Evolutionary conservation across 2,797 vertebrate genomes (phyloP).

Genomic region (Atherinosoma microstoma): DNA sequence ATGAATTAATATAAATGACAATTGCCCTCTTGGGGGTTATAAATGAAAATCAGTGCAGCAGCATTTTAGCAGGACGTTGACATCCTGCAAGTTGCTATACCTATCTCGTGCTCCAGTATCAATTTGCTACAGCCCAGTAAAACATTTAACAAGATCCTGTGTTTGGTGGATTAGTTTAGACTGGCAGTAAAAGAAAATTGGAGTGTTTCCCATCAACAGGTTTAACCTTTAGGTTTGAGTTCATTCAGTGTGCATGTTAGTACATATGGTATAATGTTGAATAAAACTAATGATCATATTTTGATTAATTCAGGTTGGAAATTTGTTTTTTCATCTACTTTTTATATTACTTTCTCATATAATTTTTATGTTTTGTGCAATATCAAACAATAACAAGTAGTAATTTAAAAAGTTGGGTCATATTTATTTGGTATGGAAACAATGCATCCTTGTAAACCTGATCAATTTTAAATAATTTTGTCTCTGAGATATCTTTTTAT

Average conservation of each 20-base stretch:
- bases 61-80: background rate
- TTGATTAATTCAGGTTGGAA: background rate
- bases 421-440: background rate
- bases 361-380: background rate
- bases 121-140: background rate
- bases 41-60: slow-evolving; percentile 8
- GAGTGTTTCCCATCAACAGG: too few relatives aligned
- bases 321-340: background rate
- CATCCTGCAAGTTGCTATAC: background rate
- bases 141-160: background rate
- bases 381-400: background rate
- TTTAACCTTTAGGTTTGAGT: background rate
- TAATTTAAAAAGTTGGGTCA: background rate
- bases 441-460: background rate
- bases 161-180: background rate
- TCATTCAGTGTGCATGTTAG: background rate
- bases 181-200: background rate
- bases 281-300: background rate
- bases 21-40: background rate
- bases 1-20: slow-evolving; percentile 21
- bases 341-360: background rate
- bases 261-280: background rate
- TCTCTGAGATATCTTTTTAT: background rate
- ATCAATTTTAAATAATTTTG: background rate
- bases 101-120: background rate